phyloP scores from a whole-genome alignment of 2,888 invertebrate genomes.

The Drosophila demipolita region DNA sequence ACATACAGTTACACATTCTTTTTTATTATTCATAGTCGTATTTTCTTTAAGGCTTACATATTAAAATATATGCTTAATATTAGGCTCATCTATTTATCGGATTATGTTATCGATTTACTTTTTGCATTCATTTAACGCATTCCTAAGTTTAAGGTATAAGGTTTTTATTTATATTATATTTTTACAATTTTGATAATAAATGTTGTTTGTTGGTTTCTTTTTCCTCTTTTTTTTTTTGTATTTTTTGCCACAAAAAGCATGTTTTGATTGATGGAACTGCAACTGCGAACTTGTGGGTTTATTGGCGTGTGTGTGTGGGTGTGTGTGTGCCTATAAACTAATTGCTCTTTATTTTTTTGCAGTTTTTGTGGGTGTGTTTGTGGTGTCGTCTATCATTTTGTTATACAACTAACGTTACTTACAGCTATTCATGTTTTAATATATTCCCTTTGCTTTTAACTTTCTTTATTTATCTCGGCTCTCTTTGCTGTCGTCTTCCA shows the following conservation, averaged over 20 bases:
- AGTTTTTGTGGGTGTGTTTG: slow-evolving; percentile 28
- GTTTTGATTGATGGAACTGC: slow-evolving; percentile 61
- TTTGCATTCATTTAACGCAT: slow-evolving; percentile 43
- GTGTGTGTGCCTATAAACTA: slow-evolving; percentile 34
- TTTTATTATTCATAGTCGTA: slow-evolving; percentile 77
- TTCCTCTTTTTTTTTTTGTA: background rate
- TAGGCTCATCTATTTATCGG: slow-evolving; percentile 74
- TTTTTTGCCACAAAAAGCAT: slow-evolving; percentile 58
- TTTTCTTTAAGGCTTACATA: slow-evolving; percentile 81
- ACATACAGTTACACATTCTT: slow-evolving; percentile 65
- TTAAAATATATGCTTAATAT: slow-evolving; percentile 77
- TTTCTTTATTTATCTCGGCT: slow-evolving; percentile 18
- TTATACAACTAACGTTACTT: slow-evolving; percentile 56
- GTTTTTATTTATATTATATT: slow-evolving; percentile 27
- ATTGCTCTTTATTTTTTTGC: slow-evolving; percentile 32
- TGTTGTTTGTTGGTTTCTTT: slow-evolving; percentile 31
- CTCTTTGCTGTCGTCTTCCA: slow-evolving; percentile 29
- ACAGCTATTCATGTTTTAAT: slow-evolving; percentile 42
- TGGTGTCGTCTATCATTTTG: slow-evolving; percentile 42
- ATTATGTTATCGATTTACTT: slow-evolving; percentile 64
- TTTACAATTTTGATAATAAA: slow-evolving; percentile 60
- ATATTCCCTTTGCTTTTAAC: slow-evolving; percentile 24
- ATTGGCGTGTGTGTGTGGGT: slow-evolving; percentile 12
- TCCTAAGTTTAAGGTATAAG: slow-evolving; percentile 62
- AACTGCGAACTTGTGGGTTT: slow-evolving; percentile 29